phyloP scores from a whole-genome alignment of 2,888 invertebrate genomes.

The Ethmia dodecea region DNA sequence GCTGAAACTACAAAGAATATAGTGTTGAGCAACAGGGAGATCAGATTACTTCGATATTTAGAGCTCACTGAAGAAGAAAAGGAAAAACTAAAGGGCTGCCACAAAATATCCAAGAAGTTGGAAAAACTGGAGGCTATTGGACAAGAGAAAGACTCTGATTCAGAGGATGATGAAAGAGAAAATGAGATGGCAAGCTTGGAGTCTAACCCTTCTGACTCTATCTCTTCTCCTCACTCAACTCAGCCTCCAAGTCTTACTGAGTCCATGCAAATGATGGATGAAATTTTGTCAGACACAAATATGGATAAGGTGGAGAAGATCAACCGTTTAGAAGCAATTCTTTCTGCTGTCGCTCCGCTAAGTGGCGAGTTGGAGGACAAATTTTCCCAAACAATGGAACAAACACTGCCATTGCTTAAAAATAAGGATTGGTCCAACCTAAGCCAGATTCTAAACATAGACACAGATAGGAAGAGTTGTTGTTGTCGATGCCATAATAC shows the following conservation, averaged over 20 bases:
- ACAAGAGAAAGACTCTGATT: conserved; percentile 86
- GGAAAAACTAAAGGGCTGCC: conserved; percentile 92
- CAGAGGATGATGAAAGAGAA: conserved; percentile 84
- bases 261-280: conserved; percentile 93
- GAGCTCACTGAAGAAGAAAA: conserved; percentile 95
- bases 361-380: conserved; percentile 78
- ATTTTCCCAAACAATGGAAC: conserved; percentile 73
- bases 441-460: conserved; percentile 68
- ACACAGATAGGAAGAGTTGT: conserved; percentile 67
- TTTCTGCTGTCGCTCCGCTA: conserved; percentile 86
- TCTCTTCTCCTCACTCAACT: conserved; percentile 85
- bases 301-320: conserved; percentile 92
- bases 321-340: conserved; percentile 90
- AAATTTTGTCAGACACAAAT: conserved; percentile 87
- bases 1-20: conserved; percentile 90
- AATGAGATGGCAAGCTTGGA: conserved; percentile 90
- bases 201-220: conserved; percentile 86
- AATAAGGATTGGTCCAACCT: conserved; percentile 74
- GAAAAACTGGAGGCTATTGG: conserved; percentile 91
- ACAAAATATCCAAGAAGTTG: conserved; percentile 94
- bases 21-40: conserved; percentile 94
- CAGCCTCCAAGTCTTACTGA: conserved; percentile 91
- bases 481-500: conserved; percentile 77
- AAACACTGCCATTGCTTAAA: conserved; percentile 70
- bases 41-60: conserved; percentile 90